Conservation (phyloP, 2,113 vertebrate species). For the Nyctibius bracteatus region DNA sequence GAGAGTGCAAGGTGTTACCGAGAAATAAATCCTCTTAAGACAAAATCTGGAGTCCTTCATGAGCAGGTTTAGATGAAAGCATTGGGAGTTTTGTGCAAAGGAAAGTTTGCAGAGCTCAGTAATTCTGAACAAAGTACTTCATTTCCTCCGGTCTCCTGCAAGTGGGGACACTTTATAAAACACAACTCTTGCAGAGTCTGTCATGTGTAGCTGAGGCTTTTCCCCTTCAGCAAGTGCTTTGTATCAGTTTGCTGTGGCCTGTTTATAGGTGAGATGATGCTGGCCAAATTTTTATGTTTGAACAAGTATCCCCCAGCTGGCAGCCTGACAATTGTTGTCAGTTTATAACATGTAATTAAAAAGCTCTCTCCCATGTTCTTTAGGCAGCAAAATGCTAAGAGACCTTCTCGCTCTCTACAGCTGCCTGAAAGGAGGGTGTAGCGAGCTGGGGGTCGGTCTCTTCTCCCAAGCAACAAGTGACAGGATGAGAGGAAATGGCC, state of each 20-base stretch:
- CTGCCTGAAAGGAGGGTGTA: no score
- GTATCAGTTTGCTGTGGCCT: no score
- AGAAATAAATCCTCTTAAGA: not conserved
- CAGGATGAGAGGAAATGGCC: no score
- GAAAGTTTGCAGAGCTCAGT: not conserved
- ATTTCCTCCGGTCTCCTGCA: not conserved
- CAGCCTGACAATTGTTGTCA: not conserved
- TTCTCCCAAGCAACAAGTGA: no score
- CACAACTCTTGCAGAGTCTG: not conserved
- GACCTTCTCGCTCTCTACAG: no score
- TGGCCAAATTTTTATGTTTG: not conserved
- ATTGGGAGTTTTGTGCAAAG: not conserved
- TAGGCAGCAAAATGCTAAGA: not conserved
- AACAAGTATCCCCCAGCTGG: not conserved
- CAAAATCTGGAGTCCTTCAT: not conserved
- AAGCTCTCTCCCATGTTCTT: not conserved
- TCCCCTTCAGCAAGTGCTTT: not conserved
- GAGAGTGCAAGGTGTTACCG: not conserved
- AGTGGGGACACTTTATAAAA: not conserved
- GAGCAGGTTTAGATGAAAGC: not conserved
- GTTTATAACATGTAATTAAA: not conserved
- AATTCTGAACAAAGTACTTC: not conserved
- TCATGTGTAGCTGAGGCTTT: not conserved
- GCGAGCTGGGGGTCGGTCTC: no score
- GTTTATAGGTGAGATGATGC: not conserved